Base-by-base conservation (phyloP, 2,113 vertebrate genomes). In the Lonchura striata region DNA sequence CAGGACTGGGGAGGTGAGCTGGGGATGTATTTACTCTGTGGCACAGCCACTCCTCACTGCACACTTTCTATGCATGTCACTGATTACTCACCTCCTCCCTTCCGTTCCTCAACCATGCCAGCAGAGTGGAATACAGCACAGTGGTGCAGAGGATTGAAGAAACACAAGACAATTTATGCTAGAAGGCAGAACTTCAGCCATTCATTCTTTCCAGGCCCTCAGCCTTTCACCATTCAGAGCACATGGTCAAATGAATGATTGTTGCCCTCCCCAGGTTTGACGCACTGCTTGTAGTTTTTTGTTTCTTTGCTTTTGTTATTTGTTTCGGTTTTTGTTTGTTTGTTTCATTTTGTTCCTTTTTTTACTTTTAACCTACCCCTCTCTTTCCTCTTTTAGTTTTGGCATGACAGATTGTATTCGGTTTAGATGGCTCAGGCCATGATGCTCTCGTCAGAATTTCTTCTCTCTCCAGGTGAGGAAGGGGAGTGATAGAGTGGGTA, bases 371-470 rank as follows among this genome's bases (percentile, higher is more conserved):
- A 20, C 9, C 9, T 11, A 1, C 6, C 3, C 10, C 23, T 59
- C 21, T 74, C 35, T 72, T 79, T 79, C 18, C 4, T 63, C 5
- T 10, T n/a, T 30, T 76, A 52, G 8, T 59, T 91, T 81, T 77
- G 31, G 3, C 16, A 33, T 39, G 14, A 17, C 21, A 42, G 33
- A 41, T 11, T 50, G 28, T 31, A 13, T 47, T 76, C 1, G 10
- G 5, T 42, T 83, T 80, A 47, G 2, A 4, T 41, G 25, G 10
- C 12, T 63, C 2, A 10, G n/a, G 20, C 10, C 35, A 21, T 0
- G 1, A 31, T 15, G 12, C 4, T 66, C 25, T 82, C 0, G 0
- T 47, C 7, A 10, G 42, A 56, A 53, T 59, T 79, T 49, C 30
- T 35, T 25, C 18, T 25, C 9, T 13, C 4, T 66, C 24, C 19